phyloP scores from a whole-genome alignment of 2,888 invertebrate genomes.

The Ormyrus rosae region DNA sequence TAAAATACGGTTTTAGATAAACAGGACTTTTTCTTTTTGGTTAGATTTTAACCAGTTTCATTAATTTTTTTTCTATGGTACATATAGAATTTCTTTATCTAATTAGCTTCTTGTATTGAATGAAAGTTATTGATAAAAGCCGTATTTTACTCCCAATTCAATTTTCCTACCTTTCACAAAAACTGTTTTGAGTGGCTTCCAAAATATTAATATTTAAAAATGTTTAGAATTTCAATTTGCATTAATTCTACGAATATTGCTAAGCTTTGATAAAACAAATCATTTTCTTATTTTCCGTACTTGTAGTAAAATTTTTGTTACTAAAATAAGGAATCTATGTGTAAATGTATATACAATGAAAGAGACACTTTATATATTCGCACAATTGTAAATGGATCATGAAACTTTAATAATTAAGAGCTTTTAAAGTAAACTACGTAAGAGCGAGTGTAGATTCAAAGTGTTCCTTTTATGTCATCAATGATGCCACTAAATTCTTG shows the following conservation, averaged over 20 bases:
- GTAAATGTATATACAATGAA: constrained; percentile 45
- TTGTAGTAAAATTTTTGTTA: constrained; percentile 38
- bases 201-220: constrained; percentile 5
- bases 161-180: constrained; percentile 7
- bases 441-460: constrained; percentile 45
- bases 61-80: neutral
- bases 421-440: constrained; percentile 45
- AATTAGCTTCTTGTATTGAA: constrained; percentile 28
- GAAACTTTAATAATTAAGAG: constrained; percentile 42
- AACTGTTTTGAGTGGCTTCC: constrained; percentile 39
- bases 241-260: constrained; percentile 19
- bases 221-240: constrained; percentile 29
- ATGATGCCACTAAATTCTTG: constrained; percentile 30
- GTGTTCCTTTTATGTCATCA: constrained; percentile 32
- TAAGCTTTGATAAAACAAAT: constrained; percentile 16
- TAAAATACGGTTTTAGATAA: constrained; percentile 22
- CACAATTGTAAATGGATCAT: constrained; percentile 55
- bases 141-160: constrained; percentile 7
- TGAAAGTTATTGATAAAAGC: constrained; percentile 19
- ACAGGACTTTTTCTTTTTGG: neutral
- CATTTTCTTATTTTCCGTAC: constrained; percentile 3
- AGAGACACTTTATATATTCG: constrained; percentile 53
- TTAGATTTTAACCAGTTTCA: too few species aligned
- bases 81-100: constrained; percentile 10
- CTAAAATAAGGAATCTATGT: constrained; percentile 44